Conservation (phyloP, 2,888 invertebrate species). For the Metacarcinus magister region DNA sequence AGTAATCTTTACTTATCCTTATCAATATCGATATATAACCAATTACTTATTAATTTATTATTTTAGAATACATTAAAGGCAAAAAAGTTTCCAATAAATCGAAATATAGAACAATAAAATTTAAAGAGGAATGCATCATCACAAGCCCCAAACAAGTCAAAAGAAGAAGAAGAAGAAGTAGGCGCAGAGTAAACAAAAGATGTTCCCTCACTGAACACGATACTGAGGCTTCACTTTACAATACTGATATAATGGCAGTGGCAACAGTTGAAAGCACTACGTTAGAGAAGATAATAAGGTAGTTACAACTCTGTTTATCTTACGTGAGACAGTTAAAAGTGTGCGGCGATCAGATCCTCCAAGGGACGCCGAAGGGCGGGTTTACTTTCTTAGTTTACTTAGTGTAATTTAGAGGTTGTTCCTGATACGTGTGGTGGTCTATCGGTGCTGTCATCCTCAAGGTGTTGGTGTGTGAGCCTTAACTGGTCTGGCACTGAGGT, state of each 20-base stretch:
- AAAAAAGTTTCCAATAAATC: too few relatives aligned
- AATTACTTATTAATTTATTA: too few relatives aligned
- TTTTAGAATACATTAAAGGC: too few relatives aligned
- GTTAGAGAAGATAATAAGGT: conserved; percentile 76
- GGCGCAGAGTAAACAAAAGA: conserved; percentile 75
- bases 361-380: not conserved
- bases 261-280: conserved; percentile 76
- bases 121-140: not conserved
- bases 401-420: too few relatives aligned
- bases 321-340: not conserved
- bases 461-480: too few relatives aligned
- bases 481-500: too few relatives aligned
- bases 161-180: too few relatives aligned
- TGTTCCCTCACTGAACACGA: conserved; percentile 51
- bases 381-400: not conserved
- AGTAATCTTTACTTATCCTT: too few relatives aligned
- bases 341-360: not conserved
- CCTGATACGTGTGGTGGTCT: too few relatives aligned
- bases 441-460: too few relatives aligned
- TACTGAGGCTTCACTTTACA: not conserved
- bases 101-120: not conserved
- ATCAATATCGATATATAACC: too few relatives aligned
- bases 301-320: not conserved
- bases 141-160: conserved; percentile 56
- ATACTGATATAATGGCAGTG: conserved; percentile 68